phyloP scores from a whole-genome alignment of 2,797 vertebrate genomes.

The Spea hammondii region DNA sequence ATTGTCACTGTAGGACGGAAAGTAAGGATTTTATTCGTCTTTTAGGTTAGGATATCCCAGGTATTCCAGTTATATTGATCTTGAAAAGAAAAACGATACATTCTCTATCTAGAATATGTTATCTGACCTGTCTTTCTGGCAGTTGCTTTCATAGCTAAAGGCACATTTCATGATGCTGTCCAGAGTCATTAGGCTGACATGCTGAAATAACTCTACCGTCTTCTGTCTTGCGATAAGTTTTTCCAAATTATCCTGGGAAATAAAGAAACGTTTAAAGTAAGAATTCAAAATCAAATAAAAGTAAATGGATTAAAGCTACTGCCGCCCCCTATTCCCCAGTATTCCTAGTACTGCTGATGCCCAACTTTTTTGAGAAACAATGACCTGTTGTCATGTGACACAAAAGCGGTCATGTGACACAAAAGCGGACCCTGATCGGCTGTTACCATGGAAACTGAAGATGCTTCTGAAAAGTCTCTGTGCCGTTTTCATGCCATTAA shows the following conservation, averaged over 20 bases:
- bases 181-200: slow-evolving; percentile 78
- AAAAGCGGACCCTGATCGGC: no score
- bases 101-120: not conserved
- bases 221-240: slow-evolving; percentile 34
- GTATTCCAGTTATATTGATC: not conserved
- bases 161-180: slow-evolving; percentile 81
- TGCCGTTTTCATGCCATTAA: no score
- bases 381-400: no score
- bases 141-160: slow-evolving; percentile 67
- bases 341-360: no score
- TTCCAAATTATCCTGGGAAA: slow-evolving; percentile 27
- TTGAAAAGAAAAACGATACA: not conserved
- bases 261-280: not conserved
- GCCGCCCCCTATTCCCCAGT: no score
- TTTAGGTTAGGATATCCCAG: not conserved
- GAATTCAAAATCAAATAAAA: not conserved
- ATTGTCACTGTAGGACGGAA: slow-evolving; percentile 28
- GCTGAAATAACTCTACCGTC: slow-evolving; percentile 73
- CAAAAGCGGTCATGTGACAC: no score
- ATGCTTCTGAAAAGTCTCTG: no score
- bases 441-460: no score
- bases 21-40: not conserved
- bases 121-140: slow-evolving; percentile 27
- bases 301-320: no score
- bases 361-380: not conserved